Evolutionary conservation across 2,797 vertebrate genomes (phyloP).

Genomic region (Triplophysa yarkandensis): DNA sequence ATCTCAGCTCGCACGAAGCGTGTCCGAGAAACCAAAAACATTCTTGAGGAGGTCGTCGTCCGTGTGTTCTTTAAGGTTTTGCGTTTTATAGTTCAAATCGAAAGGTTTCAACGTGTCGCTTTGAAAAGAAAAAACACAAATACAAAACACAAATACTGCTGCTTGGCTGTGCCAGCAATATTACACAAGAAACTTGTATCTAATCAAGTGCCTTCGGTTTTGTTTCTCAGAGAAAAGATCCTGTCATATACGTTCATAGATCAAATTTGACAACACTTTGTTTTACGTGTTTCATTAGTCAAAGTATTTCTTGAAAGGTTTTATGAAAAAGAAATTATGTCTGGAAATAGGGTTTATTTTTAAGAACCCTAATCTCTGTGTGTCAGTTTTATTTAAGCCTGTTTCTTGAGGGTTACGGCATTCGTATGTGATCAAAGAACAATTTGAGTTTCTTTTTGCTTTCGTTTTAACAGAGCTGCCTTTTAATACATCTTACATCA

Average conservation of each 20-base stretch:
- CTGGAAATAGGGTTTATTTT: constrained; percentile 73
- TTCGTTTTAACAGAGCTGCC: constrained; percentile 57
- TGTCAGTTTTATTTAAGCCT: constrained; percentile 88
- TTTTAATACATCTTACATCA: constrained; percentile 51
- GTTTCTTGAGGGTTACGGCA: constrained; percentile 69
- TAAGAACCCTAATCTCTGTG: constrained; percentile 74
- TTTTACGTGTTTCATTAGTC: constrained; percentile 67
- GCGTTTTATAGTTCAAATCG: constrained; percentile 42
- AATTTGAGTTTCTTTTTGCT: constrained; percentile 61
- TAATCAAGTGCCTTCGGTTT: constrained; percentile 81
- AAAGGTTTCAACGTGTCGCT: constrained; percentile 27
- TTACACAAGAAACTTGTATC: constrained; percentile 69
- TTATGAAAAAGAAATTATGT: constrained; percentile 77
- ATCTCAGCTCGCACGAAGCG: constrained; percentile 43
- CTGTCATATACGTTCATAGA: constrained; percentile 60
- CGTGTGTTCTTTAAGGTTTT: constrained; percentile 20
- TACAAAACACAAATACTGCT: constrained; percentile 67
- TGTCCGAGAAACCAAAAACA: constrained; percentile 84
- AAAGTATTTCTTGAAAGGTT: constrained; percentile 69
- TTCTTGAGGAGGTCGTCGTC: constrained; percentile 68
- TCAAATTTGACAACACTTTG: constrained; percentile 60
- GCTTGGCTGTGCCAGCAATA: constrained; percentile 83
- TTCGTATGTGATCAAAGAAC: constrained; percentile 69
- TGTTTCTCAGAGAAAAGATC: constrained; percentile 67
- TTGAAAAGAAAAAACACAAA: too few species aligned